These are phyloP conservation scores for Spinus pinus DNA, from an alignment of 2,797 vertebrate genomes.

Conservation along the genomic window DNA sequence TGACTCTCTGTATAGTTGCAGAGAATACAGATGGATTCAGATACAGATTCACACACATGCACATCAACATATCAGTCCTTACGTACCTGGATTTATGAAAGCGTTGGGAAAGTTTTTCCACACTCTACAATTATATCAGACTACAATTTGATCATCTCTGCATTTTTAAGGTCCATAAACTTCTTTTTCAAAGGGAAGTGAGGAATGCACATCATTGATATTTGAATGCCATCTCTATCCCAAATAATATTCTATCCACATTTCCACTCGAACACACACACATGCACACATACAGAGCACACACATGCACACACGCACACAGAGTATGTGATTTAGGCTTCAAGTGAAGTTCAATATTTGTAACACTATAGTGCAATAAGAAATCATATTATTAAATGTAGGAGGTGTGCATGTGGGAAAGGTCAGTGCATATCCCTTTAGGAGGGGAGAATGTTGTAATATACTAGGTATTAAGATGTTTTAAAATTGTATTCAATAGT, in stretches of 20 bases:
- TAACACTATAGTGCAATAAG: conserved; percentile 95
- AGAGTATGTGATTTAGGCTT: conserved; percentile 80
- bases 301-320: conserved; percentile 28
- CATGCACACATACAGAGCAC: neutral
- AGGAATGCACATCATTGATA: conserved; percentile 99
- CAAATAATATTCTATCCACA: neutral
- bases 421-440: conserved; percentile 82
- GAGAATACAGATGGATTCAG: conserved; percentile 9
- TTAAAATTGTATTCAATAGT: conserved; percentile 79
- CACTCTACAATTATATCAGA: conserved; percentile 30
- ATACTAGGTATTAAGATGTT: conserved; percentile 79
- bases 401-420: conserved; percentile 81
- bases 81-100: conserved; percentile 73
- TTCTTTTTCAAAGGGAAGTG: conserved; percentile 82
- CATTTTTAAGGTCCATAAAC: conserved; percentile 62
- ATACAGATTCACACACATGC: conserved; percentile 23
- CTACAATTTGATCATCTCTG: conserved; percentile 39
- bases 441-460: conserved; percentile 80
- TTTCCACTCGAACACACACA: neutral
- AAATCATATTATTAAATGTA: conserved; percentile 81
- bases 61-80: conserved; percentile 84
- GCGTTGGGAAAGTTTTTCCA: conserved; percentile 55
- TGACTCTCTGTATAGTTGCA: conserved; percentile 41
- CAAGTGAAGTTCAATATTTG: conserved; percentile 90
- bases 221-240: conserved; percentile 54